Base-by-base conservation (phyloP, 2,113 vertebrate species). In the Abramis brama region DNA sequence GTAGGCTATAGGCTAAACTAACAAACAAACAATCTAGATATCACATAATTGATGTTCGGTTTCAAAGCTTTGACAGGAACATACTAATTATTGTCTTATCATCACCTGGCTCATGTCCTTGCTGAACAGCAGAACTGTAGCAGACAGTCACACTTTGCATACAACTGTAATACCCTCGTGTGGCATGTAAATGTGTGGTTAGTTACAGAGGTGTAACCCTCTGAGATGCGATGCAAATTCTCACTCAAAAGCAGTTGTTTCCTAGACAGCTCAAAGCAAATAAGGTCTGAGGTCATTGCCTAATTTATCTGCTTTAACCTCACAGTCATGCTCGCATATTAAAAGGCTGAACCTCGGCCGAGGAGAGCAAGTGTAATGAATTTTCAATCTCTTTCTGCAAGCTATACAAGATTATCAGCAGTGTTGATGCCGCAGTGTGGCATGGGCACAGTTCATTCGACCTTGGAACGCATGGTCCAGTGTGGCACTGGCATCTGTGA, bases 141-240 rank as follows among this genome's bases (percentile, higher is more conserved):
- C 45, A 30, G 25, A 80, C 59, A 66, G 59, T 66, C 12, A 47
- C 25, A 64, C 27, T 82, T 70, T 82, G 45, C 80, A 82, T 70
- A 52, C 27, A 52, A 70, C 45, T 52, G 27, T n/a, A 82, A 70
- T 36, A 13, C 10, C 43, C 11, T 82, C 10, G 23, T 70, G 79
- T 66, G 17, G 6, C 62, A 82, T 82, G 79, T 52, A 80, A 82
- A 82, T 82, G 80, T 70, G 80, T n/a, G 62, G 62, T 23, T 36
- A 52, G 62, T 23, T 36, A 52, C 6, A 52, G 25, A 30, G 6
- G 2, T 66, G 60, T 66, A 62, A 62, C 12, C 57, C 57, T 66
- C 25, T 9, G 64, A 82, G 47, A 82, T 13, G 13, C 62, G 13
- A 52, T 70, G 62, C 80, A 82, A 82, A 70, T 82, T 19, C 27